Base-by-base conservation (phyloP, 2,888 invertebrate genomes). In the Anthophora plumipes region DNA sequence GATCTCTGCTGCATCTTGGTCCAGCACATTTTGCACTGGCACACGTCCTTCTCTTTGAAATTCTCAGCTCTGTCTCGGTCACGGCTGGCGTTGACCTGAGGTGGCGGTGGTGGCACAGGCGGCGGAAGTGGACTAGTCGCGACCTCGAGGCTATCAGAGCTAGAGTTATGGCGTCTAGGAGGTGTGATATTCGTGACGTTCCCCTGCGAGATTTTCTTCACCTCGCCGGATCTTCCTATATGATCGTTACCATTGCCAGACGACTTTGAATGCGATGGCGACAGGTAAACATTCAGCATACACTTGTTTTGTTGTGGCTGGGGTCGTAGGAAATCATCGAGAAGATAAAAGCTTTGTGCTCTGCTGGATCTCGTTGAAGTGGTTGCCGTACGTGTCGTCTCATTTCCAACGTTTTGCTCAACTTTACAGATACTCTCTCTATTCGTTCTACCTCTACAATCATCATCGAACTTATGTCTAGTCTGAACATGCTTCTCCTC, bases 61-160 rank as follows among this genome's bases (percentile, higher is more conserved):
- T 87, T 90, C 61, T 90, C 90, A 31, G 70, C 84, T 57, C 90
- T 85, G 9, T 91, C 92, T 22, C 90, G 82, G 37, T 88, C 90
- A 31, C 89, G 84, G 50, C 31, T 57, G 14, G 87, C 73, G 14
- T 68, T 68, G 43, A 74, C 83, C 66, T 86, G 83, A 0, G 94
- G 94, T 20, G 94, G 94, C 14, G 94, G 94, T 0, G 94, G 94
- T n/a, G 94, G 94, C 20, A 94, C 94, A 2, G 94, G 94, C 7
- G 94, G 94, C 71, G 94, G 94, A 72, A 94, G 88, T 20, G 93
- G 93, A 79, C 93, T 93, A 14, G 92, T 91, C 25, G 93, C 93
- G 7, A 93, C 93, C 76, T 93, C 93, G 52, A 93, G 89, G 82
- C 93, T 93, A 75, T 93, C 93, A 55, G 93, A 93, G 70, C 93